Conservation (phyloP, 2,888 invertebrate genomes). For the Deilephila elpenor region DNA sequence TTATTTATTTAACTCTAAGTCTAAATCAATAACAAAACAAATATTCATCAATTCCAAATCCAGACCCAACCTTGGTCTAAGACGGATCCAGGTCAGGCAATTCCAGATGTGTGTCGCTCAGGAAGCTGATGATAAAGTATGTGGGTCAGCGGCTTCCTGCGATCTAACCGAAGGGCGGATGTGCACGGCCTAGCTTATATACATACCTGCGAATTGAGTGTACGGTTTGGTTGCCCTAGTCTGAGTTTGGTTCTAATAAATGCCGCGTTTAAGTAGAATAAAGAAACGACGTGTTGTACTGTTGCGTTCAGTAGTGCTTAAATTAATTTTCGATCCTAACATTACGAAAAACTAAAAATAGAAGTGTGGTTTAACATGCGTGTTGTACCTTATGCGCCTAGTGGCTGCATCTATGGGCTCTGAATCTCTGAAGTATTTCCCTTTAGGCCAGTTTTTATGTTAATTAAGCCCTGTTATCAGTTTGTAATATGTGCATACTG, state of each 20-base stretch:
- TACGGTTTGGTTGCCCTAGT: background rate
- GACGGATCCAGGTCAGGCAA: conserved; percentile 18
- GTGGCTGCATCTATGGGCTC: no score
- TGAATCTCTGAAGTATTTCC: no score
- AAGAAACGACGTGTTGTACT: no score
- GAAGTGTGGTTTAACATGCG: no score
- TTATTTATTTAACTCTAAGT: no score
- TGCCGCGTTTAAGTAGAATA: no score
- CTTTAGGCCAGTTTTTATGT: no score
- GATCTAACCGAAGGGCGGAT: conserved; percentile 23
- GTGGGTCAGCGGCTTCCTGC: conserved; percentile 21
- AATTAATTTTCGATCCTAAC: no score
- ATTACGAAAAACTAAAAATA: no score
- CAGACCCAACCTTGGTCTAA: background rate
- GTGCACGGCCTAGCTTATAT: conserved; percentile 6
- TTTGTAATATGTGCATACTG: background rate
- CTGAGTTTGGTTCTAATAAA: no score
- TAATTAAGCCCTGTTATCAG: no score
- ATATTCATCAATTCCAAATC: background rate
- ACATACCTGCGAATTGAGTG: background rate
- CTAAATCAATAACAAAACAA: background rate
- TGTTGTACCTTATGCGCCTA: no score
- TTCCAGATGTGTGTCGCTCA: conserved; percentile 20
- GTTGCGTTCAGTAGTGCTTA: background rate
- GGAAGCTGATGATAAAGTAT: conserved; percentile 28